These are phyloP conservation scores for Pocota personata DNA, from an alignment of 2,888 invertebrate genomes.

Conservation along the genomic window DNA sequence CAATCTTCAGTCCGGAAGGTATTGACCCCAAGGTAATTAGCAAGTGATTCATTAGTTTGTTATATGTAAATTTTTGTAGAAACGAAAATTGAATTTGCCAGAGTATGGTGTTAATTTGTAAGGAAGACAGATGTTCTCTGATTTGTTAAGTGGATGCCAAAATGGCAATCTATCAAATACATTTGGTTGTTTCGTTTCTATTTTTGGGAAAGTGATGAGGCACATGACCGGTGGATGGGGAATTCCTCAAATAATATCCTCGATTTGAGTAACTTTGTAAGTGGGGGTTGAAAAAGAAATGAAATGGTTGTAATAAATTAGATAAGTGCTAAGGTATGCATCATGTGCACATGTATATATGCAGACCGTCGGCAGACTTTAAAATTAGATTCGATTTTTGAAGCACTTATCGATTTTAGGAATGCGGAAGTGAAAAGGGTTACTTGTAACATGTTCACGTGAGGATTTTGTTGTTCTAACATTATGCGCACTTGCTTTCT, in stretches of 20 bases:
- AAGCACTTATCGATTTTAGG: neutral
- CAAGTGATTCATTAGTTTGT: neutral
- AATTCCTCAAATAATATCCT: neutral
- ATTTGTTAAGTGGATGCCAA: slow-evolving; percentile 35
- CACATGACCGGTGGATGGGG: neutral
- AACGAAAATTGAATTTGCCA: neutral
- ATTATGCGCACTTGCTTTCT: neutral
- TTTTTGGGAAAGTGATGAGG: slow-evolving; percentile 3
- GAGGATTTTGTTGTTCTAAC: neutral
- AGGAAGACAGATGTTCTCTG: slow-evolving; percentile 33
- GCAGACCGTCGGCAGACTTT: neutral
- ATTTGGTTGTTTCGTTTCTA: neutral
- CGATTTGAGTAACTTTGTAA: neutral
- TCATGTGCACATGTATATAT: neutral
- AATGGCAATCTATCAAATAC: slow-evolving; percentile 1
- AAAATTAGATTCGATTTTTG: neutral
- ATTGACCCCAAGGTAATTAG: slow-evolving; percentile 85
- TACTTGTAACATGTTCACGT: neutral
- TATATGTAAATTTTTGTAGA: neutral
- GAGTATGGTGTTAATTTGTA: neutral
- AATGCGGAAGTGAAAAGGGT: neutral
- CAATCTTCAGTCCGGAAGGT: slow-evolving; percentile 87
- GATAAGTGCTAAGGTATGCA: neutral
- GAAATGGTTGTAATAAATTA: slow-evolving; percentile 33
- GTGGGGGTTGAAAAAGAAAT: slow-evolving; percentile 13